Evolutionary conservation across 2,113 vertebrate species (phyloP).

Genomic region (Tyrannus savana): DNA sequence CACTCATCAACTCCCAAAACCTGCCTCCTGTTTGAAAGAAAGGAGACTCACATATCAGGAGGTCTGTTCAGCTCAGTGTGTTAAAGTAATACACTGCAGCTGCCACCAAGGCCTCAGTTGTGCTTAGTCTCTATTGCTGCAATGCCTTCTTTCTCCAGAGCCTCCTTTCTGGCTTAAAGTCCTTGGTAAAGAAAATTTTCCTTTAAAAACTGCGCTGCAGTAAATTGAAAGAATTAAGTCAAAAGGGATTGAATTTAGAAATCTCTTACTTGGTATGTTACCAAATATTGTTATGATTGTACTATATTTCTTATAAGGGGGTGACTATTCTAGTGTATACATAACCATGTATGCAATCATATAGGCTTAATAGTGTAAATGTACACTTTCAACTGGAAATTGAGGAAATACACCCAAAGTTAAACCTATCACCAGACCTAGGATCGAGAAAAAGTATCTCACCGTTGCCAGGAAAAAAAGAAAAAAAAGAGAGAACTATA

Average conservation of each 20-base stretch:
- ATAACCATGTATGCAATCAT: not conserved
- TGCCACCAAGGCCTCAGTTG: slow-evolving; percentile 23
- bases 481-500: not conserved
- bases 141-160: not conserved
- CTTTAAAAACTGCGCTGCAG: not conserved
- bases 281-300: not conserved
- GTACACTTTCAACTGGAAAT: not conserved
- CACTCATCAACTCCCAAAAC: not conserved
- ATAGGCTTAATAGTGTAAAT: not conserved
- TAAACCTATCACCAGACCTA: not conserved
- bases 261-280: not conserved
- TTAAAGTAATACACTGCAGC: slow-evolving; percentile 26
- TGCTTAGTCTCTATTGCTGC: not conserved
- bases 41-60: not conserved
- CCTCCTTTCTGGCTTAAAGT: not conserved
- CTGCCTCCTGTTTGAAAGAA: not conserved
- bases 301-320: not conserved
- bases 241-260: not conserved
- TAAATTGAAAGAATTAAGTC: not conserved
- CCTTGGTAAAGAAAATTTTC: not conserved
- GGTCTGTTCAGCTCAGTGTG: not conserved
- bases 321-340: not conserved
- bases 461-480: not conserved
- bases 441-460: not conserved
- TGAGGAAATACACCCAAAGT: not conserved